A percentile compares a stretch with the other conserved stretches of the same genome.
These are phyloP conservation scores for Aurelia aurita DNA, from an alignment of 30 jellyfish, hydroid and myxozoan species.

Conservation along the genomic window DNA sequence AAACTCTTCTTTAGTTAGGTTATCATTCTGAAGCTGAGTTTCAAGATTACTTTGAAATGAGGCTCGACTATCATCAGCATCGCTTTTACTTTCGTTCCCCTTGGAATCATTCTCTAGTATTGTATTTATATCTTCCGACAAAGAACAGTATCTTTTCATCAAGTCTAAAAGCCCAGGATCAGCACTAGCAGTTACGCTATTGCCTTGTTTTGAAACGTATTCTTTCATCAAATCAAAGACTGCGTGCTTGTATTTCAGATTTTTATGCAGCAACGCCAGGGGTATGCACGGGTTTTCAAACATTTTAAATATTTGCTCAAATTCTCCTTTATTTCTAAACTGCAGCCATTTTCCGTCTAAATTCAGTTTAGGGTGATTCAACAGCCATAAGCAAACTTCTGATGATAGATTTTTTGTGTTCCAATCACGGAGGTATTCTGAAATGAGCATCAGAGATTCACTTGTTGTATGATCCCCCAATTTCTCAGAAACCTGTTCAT, in stretches of 20 bases:
- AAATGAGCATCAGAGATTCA: constrained; percentile 34
- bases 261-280: constrained; percentile 49
- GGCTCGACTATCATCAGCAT: neutral
- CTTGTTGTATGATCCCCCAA: constrained; percentile 7
- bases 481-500: neutral
- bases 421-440: constrained; percentile 61
- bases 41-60: neutral
- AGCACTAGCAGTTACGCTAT: neutral
- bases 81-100: neutral
- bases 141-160: constrained; percentile 26
- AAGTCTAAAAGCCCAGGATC: constrained; percentile 16
- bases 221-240: constrained; percentile 32
- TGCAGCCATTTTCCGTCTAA: constrained; percentile 30
- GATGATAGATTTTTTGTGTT: constrained; percentile 48
- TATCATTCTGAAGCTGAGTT: constrained; percentile 53
- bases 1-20: constrained; percentile 52
- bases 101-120: constrained; percentile 6
- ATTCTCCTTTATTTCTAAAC: constrained; percentile 28
- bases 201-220: neutral
- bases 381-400: constrained; percentile 52
- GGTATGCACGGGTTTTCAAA: constrained; percentile 61
- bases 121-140: constrained; percentile 15
- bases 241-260: constrained; percentile 30
- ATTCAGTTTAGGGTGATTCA: constrained; percentile 26
- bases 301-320: constrained; percentile 19